A percentile compares a stretch with the other conserved stretches of the same genome.
Conservation (phyloP, 2,888 invertebrate species). For the Eupithecia insigniata region DNA sequence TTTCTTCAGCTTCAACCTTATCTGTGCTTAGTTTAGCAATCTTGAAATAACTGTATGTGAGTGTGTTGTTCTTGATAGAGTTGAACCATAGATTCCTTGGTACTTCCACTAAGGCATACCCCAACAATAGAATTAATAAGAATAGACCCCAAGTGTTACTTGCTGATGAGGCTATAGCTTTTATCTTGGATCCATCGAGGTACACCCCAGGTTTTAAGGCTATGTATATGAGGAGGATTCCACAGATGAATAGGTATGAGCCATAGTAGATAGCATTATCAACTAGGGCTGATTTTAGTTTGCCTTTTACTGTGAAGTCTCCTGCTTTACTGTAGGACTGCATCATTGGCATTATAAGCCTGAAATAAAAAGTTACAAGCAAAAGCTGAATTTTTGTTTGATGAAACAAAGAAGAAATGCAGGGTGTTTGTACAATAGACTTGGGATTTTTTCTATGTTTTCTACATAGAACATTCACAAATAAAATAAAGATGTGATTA, state of each 20-base stretch:
- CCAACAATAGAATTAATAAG: constrained; percentile 94
- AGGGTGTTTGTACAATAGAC: neutral
- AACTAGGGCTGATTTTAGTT: constrained; percentile 96
- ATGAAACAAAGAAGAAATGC: neutral
- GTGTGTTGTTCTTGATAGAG: constrained; percentile 92
- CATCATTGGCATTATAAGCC: constrained; percentile 98
- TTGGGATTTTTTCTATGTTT: too few relatives aligned
- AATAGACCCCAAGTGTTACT: constrained; percentile 99
- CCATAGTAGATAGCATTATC: constrained; percentile 99
- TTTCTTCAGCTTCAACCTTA: constrained; percentile 98
- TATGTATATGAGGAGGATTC: constrained; percentile 96
- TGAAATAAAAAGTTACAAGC: constrained; percentile 70
- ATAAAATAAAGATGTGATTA: neutral
- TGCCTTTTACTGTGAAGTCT: constrained; percentile 97
- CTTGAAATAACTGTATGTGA: constrained; percentile 95
- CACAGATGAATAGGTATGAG: constrained; percentile 97
- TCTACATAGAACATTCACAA: too few relatives aligned
- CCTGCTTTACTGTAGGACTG: constrained; percentile 99
- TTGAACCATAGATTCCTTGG: constrained; percentile 96
- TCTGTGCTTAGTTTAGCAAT: constrained; percentile 97
- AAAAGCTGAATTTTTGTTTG: neutral
- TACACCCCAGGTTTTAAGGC: constrained; percentile 94
- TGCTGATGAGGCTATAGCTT: constrained; percentile 98
- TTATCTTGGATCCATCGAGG: constrained; percentile 95
- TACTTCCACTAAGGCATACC: constrained; percentile 98